Percentiles rank a stretch among this genome's conserved stretches.
phyloP scores from a whole-genome alignment of 2,888 invertebrate genomes.

The Sylvicola fuscatus region DNA sequence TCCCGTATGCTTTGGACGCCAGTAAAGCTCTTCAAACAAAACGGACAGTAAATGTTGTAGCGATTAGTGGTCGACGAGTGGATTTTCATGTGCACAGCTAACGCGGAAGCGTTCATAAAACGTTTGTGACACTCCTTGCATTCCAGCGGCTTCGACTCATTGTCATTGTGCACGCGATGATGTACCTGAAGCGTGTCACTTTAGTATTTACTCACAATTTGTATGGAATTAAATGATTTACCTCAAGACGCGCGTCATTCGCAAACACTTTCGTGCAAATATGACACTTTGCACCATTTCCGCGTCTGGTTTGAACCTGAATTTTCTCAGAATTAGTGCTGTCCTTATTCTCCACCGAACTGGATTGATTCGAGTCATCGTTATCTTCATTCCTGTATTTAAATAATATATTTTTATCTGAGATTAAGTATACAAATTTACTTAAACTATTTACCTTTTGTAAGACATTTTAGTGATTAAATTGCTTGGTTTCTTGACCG shows the following conservation, averaged over 20 bases:
- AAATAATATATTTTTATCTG: too few relatives aligned
- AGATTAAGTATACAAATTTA: too few relatives aligned
- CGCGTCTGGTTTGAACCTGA: too few relatives aligned
- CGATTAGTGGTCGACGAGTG: slow-evolving; percentile 24
- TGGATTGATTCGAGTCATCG: too few relatives aligned
- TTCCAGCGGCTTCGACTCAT: slow-evolving; percentile 45
- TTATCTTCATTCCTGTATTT: too few relatives aligned
- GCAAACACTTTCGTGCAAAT: slow-evolving; percentile 2
- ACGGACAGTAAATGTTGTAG: slow-evolving; percentile 34
- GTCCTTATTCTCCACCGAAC: too few relatives aligned
- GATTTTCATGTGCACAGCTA: slow-evolving; percentile 48
- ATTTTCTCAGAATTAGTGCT: too few relatives aligned
- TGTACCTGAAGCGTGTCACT: slow-evolving; percentile 28
- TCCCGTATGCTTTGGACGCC: slow-evolving; percentile 40
- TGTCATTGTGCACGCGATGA: slow-evolving; percentile 41
- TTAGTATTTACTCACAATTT: slow-evolving; percentile 3
- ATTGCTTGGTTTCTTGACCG: too few relatives aligned
- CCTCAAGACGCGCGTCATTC: slow-evolving; percentile 4
- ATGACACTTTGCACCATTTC: not conserved
- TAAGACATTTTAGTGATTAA: too few relatives aligned
- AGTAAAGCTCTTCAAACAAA: slow-evolving; percentile 43
- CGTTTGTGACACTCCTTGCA: slow-evolving; percentile 42
- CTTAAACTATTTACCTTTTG: too few relatives aligned
- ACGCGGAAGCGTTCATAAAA: slow-evolving; percentile 49
- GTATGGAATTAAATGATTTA: not conserved